A percentile compares a stretch with the other conserved stretches of the same genome.
Conservation (phyloP, 2,888 invertebrate genomes). For the Ptychoptera contaminata region DNA sequence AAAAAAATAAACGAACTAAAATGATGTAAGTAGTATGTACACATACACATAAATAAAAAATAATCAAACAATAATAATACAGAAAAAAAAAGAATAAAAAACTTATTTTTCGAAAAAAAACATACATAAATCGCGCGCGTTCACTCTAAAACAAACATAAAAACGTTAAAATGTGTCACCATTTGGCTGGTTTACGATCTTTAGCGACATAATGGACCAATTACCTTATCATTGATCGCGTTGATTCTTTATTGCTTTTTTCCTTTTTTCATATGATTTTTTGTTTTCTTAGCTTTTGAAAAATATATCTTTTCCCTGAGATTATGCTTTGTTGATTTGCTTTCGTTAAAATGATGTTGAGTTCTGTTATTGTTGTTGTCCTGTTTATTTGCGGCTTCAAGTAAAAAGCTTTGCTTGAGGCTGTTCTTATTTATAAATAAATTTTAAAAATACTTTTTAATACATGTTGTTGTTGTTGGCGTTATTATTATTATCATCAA, state of each 20-base stretch:
- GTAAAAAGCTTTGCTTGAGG: too few species aligned
- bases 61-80: too few species aligned
- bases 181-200: slow-evolving; percentile 6
- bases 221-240: slow-evolving; percentile 7
- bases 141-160: not conserved
- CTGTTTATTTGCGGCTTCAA: too few species aligned
- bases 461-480: too few species aligned
- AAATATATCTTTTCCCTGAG: not conserved
- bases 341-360: not conserved
- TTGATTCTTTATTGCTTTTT: slow-evolving; percentile 4
- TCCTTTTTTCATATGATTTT: too few species aligned
- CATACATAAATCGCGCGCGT: not conserved
- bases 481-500: too few species aligned
- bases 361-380: not conserved
- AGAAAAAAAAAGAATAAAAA: not conserved
- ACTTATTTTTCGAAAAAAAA: not conserved
- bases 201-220: slow-evolving; percentile 7
- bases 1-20: too few species aligned
- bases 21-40: too few species aligned
- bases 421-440: too few species aligned
- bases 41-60: too few species aligned
- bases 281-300: not conserved
- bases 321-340: not conserved
- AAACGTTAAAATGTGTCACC: not conserved
- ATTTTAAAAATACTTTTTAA: too few species aligned